Conservation (phyloP, 2,113 vertebrate species). For the Sebastes fasciatus region DNA sequence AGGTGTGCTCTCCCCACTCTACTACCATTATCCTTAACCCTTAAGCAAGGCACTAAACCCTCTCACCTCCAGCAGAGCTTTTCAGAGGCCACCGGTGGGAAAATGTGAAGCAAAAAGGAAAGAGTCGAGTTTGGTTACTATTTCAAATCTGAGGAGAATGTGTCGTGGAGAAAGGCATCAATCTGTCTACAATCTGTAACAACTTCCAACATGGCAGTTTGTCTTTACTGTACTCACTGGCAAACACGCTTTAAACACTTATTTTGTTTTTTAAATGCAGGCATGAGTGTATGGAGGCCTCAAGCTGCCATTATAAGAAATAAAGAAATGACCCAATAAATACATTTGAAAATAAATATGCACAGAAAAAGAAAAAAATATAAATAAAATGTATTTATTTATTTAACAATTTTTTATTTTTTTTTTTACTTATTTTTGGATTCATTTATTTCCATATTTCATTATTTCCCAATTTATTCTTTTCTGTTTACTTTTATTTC, state of each 20-base stretch:
- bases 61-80: conserved; percentile 13
- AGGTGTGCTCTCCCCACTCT: background rate
- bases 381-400: too few relatives aligned
- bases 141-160: background rate
- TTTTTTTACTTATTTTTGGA: too few relatives aligned
- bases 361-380: too few relatives aligned
- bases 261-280: conserved; percentile 4
- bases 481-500: too few relatives aligned
- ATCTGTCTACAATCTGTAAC: conserved; percentile 22
- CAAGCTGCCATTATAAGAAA: too few relatives aligned
- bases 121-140: background rate
- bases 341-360: too few relatives aligned
- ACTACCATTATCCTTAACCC: conserved; percentile 18
- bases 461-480: too few relatives aligned
- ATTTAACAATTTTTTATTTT: too few relatives aligned
- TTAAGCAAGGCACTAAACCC: conserved; percentile 68
- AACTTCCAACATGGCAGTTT: conserved; percentile 6
- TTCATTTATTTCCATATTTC: too few relatives aligned
- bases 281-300: background rate
- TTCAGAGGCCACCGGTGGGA: conserved; percentile 6
- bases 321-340: too few relatives aligned
- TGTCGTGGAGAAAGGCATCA: conserved; percentile 17
- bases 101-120: background rate
- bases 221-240: conserved; percentile 14
- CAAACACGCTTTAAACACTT: conserved; percentile 30